These are phyloP conservation scores for Drosophila erecta DNA, from an alignment of 1,140 invertebrate species.

Conservation along the genomic window DNA sequence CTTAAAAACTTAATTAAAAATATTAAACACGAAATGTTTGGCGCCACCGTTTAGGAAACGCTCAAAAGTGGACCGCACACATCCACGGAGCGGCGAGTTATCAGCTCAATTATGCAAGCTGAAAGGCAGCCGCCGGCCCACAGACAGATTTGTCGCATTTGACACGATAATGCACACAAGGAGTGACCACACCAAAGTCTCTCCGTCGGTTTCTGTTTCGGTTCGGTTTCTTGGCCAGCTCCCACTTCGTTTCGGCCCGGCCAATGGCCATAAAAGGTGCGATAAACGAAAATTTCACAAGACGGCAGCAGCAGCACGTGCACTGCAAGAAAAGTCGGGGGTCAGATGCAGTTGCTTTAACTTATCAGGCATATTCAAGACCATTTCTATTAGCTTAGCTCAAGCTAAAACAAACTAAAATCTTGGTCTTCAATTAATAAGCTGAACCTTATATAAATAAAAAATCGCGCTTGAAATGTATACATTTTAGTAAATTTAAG, in stretches of 20 bases:
- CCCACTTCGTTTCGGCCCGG: conserved; percentile 42
- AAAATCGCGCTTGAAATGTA: no score
- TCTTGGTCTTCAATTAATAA: no score
- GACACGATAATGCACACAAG: conserved; percentile 75
- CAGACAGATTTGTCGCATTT: conserved; percentile 83
- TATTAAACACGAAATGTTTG: conserved; percentile 69
- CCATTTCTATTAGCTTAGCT: no score
- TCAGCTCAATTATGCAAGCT: conserved; percentile 74
- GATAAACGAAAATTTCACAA: conserved; percentile 82
- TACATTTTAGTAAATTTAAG: no score
- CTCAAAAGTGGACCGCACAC: conserved; percentile 61
- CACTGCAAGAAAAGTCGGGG: conserved; percentile 16
- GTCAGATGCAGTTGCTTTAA: no score
- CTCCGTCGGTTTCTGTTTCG: not conserved
- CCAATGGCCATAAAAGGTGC: conserved; percentile 77
- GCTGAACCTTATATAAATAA: no score
- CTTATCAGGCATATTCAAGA: no score
- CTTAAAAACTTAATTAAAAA: conserved; percentile 77
- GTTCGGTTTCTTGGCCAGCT: conserved; percentile 31
- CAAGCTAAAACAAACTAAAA: no score
- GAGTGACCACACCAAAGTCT: conserved; percentile 55
- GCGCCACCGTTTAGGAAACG: conserved; percentile 72
- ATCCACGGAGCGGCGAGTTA: conserved; percentile 53
- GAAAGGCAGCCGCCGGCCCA: conserved; percentile 64
- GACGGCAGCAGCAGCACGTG: conserved; percentile 42